Percentiles rank a stretch among this genome's conserved stretches.
Conservation (phyloP, 2,113 vertebrate species). For the Vidua chalybeata region DNA sequence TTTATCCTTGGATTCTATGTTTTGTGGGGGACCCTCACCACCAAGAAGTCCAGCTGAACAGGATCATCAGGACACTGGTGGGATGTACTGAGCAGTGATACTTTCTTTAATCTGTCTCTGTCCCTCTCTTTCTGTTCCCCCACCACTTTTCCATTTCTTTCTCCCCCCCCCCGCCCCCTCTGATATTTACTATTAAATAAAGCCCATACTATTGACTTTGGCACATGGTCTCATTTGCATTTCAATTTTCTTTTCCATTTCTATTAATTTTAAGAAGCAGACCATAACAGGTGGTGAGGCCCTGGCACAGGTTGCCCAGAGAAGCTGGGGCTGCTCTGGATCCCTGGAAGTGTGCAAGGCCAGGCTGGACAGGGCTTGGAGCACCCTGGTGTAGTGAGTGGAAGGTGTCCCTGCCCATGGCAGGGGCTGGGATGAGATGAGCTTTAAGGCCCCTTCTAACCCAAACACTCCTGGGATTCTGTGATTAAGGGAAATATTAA, state of each 20-base stretch:
- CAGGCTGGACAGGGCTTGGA: background rate
- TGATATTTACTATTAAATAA: background rate
- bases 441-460: background rate
- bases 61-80: rapidly evolving
- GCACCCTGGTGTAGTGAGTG: rapidly evolving
- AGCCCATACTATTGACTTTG: background rate
- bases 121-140: background rate
- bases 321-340: background rate
- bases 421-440: rapidly evolving
- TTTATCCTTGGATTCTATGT: background rate
- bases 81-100: background rate
- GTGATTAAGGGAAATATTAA: background rate
- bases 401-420: background rate
- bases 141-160: background rate
- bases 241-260: background rate
- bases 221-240: rapidly evolving
- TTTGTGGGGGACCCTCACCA: background rate
- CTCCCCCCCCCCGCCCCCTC: background rate
- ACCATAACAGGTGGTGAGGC: rapidly evolving
- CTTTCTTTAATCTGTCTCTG: background rate
- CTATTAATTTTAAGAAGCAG: background rate
- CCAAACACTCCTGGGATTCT: background rate
- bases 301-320: background rate
- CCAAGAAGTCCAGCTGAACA: background rate
- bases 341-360: background rate